A percentile compares a stretch with the other conserved stretches of the same genome.
These are phyloP conservation scores for Lithodes maja DNA, from an alignment of 2,888 invertebrate species.

Conservation along the genomic window DNA sequence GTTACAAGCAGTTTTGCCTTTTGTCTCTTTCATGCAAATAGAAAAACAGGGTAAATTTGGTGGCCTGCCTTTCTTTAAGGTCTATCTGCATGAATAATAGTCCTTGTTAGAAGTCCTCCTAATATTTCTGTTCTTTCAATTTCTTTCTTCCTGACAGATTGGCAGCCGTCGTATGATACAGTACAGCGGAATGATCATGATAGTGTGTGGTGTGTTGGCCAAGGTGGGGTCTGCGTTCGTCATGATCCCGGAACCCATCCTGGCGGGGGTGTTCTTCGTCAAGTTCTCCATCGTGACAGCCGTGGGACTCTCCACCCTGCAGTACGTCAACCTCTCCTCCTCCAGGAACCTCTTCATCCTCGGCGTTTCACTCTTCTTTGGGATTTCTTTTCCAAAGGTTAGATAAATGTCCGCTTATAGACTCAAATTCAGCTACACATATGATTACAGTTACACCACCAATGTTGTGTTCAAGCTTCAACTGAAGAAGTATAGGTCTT, in stretches of 20 bases:
- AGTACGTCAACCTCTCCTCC: conserved; percentile 87
- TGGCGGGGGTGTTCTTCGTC: conserved; percentile 87
- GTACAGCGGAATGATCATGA: conserved; percentile 73
- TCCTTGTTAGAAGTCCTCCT: too few relatives aligned
- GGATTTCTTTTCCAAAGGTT: conserved; percentile 77
- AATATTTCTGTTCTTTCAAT: too few relatives aligned
- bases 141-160: conserved; percentile 67
- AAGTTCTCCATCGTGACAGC: conserved; percentile 90
- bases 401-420: neutral
- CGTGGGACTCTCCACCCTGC: conserved; percentile 81
- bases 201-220: conserved; percentile 72
- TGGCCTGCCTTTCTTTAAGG: too few relatives aligned
- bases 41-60: too few relatives aligned
- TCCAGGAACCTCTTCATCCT: conserved; percentile 91
- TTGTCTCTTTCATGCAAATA: too few relatives aligned
- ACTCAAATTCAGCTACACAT: too few relatives aligned
- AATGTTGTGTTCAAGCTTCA: too few relatives aligned
- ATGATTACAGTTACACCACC: too few relatives aligned
- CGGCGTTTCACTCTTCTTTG: conserved; percentile 90
- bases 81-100: too few relatives aligned
- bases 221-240: conserved; percentile 82
- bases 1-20: too few relatives aligned
- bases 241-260: conserved; percentile 86
- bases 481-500: too few relatives aligned
- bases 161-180: conserved; percentile 73